Base-by-base conservation (phyloP, 2,113 vertebrate genomes). In the Holacanthus passer region DNA sequence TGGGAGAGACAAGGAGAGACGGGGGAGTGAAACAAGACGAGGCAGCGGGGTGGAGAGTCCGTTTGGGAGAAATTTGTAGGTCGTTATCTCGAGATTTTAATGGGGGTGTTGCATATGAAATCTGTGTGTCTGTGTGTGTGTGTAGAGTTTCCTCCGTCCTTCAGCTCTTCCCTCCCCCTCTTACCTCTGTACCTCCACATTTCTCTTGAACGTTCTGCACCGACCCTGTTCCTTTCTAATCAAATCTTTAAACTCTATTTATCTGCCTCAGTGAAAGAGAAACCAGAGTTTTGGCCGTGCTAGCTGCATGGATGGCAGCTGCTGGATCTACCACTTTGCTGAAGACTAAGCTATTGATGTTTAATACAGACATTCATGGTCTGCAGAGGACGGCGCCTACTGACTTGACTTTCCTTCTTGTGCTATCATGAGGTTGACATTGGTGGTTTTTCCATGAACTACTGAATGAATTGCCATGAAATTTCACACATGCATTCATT, bases 11-110 rank as follows among this genome's bases (percentile, higher is more conserved):
- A 20, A 56, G 80, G 52, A 72, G 86, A 41, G 55, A 79, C 2
- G 75, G 59, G 62, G 82, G 64, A 69, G 87, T 55, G 74, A 63
- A 84, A 87, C 62, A n/a, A 71, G 84, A 81, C 9, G 9, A 84
- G 84, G 75, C 87, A 83, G 85, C 60, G 24, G 85, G 89, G 88
- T 10, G 87, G 87, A 83, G 59, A 89, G 56, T 73, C 79, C 68
- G 13, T 85, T 80, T 78, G 81, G 69, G 77, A 87, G 84, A 81
- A 79, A 86, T 88, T 89, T 90, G 87, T 88, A 77, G 82, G 79
- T 85, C 32, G 53, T 92, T 90, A 91, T 85, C 87, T 77, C 39
- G 22, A 32, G 65, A 72, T 79, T 89, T 90, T 86, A 90, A 88
- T 91, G 58, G 74, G 60, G 24, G 13, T 27, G 65, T 73, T 62